phyloP scores from a whole-genome alignment of 2,888 invertebrate species.

The Leucoptera coffeella region DNA sequence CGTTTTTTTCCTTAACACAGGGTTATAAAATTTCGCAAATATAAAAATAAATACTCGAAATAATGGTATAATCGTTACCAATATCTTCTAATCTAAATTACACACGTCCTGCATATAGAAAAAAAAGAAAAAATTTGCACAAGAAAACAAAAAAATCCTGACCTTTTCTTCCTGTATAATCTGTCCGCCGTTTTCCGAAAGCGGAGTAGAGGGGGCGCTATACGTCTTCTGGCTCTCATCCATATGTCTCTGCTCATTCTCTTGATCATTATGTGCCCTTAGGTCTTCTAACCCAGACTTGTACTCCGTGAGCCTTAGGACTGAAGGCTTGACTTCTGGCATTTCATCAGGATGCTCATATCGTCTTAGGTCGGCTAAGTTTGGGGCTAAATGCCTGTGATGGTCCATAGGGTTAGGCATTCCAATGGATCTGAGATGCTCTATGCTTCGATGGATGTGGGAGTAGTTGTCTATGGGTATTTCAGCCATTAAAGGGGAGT shows the following conservation, averaged over 20 bases:
- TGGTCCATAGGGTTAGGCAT: conserved; percentile 42
- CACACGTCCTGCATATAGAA: too few species aligned
- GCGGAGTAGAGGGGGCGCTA: conserved; percentile 45
- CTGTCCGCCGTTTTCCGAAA: conserved; percentile 45
- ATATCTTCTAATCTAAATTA: too few species aligned
- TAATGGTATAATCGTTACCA: too few species aligned
- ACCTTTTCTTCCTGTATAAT: conserved; percentile 46
- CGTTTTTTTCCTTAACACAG: too few species aligned
- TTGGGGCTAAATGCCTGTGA: conserved; percentile 39
- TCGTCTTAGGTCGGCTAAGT: conserved; percentile 39
- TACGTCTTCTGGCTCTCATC: conserved; percentile 44
- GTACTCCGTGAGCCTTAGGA: conserved; percentile 42
- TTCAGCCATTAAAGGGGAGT: conserved; percentile 62
- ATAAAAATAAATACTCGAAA: too few species aligned
- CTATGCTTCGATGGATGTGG: conserved; percentile 61
- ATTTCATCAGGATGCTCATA: conserved; percentile 46
- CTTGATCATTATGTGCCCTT: conserved; percentile 37
- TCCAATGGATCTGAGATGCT: conserved; percentile 57
- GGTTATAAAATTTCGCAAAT: too few species aligned
- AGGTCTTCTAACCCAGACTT: conserved; percentile 41
- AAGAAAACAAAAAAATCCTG: too few species aligned
- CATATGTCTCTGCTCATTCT: conserved; percentile 35
- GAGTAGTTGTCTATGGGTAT: conserved; percentile 61
- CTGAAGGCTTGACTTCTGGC: conserved; percentile 45
- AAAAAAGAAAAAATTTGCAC: too few species aligned